Evolutionary conservation across 2,888 invertebrate species (phyloP).

Genomic region (Lithophane leautieri): DNA sequence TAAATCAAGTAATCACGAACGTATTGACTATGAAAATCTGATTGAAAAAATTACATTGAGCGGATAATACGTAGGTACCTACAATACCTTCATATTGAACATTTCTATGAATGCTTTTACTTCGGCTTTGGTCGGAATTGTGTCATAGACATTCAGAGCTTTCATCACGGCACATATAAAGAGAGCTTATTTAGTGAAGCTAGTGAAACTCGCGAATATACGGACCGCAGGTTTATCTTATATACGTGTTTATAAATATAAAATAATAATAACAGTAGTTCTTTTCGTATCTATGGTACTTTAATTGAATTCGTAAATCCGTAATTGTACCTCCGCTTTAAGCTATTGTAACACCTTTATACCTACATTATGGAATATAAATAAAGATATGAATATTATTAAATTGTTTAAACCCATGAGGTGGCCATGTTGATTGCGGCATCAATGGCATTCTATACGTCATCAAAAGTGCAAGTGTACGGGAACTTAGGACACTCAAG

Average conservation of each 20-base stretch:
- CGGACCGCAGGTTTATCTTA: constrained; percentile 14
- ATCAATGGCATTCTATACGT: not conserved
- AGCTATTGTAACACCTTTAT: no score
- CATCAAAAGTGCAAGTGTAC: not conserved
- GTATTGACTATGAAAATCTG: constrained; percentile 51
- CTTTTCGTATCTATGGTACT: not conserved
- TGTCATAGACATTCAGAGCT: constrained; percentile 43
- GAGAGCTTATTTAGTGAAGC: constrained; percentile 29
- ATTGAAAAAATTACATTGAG: constrained; percentile 47
- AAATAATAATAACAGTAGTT: not conserved
- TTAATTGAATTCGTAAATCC: not conserved
- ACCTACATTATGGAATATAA: no score
- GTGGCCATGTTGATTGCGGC: not conserved
- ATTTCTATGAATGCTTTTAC: constrained; percentile 34
- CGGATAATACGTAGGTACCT: constrained; percentile 26
- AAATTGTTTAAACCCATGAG: not conserved
- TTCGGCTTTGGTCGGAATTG: constrained; percentile 23
- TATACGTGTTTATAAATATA: not conserved
- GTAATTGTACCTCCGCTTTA: no score
- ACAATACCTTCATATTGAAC: constrained; percentile 21
- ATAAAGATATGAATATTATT: not conserved
- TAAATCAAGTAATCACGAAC: constrained; percentile 55
- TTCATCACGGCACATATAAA: constrained; percentile 18
- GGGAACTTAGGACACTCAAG: not conserved
- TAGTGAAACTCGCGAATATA: constrained; percentile 10